phyloP scores from a whole-genome alignment of 2,113 vertebrate genomes.

The Jaculus jaculus region DNA sequence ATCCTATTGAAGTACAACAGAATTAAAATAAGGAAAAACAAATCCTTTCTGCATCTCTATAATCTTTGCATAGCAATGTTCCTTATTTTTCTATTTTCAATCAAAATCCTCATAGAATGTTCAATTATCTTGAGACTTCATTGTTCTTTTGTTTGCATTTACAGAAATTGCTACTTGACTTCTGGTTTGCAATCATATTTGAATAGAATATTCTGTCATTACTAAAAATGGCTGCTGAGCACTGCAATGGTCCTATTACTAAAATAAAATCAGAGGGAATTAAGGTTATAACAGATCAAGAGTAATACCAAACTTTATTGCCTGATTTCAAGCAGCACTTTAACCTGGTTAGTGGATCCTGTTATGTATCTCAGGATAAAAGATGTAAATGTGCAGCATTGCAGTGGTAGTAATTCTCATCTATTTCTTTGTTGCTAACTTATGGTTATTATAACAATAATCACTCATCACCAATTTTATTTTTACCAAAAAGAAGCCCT shows the following conservation, averaged over 20 bases:
- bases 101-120: neutral
- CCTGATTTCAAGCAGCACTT: neutral
- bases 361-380: neutral
- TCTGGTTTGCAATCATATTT: neutral
- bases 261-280: neutral
- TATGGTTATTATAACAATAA: constrained; percentile 67
- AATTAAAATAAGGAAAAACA: neutral
- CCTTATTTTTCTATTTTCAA: neutral
- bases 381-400: neutral
- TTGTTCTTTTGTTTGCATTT: neutral
- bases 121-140: neutral
- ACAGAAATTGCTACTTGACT: neutral
- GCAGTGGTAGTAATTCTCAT: neutral
- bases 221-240: neutral
- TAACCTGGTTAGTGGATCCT: neutral
- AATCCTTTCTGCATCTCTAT: neutral
- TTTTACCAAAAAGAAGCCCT: neutral
- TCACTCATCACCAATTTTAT: constrained; percentile 9
- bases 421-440: constrained; percentile 53
- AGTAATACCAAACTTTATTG: neutral
- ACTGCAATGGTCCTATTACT: neutral
- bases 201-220: neutral
- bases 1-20: neutral
- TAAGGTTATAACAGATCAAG: neutral
- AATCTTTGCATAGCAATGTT: neutral